Evolutionary conservation across 2,888 invertebrate species (phyloP), one percentile per base, ranked within the genome.

Genomic region (Timema cristinae): DNA sequence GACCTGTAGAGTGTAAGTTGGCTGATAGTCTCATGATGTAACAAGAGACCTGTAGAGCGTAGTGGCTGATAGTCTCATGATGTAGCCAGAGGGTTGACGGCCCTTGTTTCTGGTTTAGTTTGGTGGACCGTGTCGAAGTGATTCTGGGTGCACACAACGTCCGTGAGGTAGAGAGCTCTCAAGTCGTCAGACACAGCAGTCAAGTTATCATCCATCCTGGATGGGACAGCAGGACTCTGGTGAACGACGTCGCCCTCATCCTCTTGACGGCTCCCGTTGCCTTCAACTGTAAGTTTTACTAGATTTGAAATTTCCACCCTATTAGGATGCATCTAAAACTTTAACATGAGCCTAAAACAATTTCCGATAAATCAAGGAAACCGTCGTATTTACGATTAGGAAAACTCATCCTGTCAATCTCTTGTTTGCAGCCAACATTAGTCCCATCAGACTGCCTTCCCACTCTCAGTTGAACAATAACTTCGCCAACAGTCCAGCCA

Each of bases 221-320:
- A 0, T 83, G 82, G 81, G 76, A 79, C 47, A 16, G 79, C 0
- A 50, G 74, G 2, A 78, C 78, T 13, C 76, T 83, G 10, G 70
- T 73, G 10, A 82, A 85, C 75, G 85, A 86, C 73, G 81, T 85
- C 69, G 84, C 84, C 6, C 71, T 85, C n/a, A 79, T 85, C 52
- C 79, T 79, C 67, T 76, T 85, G 73, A 81, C 83, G 9, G 72
- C 78, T 51, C 71, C 79, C 8, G 81, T 84, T 49, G 75, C 76
- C 32, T 77, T 83, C 61, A 82, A 80, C 73, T 81, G 83, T 84
- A 77, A 75, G 74, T 70, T 47, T 11, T 63, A 32, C 49, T 11
- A 2, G 49, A 10, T 9, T 48, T 11, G n/a, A 49, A 4, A 66
- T 16, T 66, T n/a, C 48, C 47, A 56, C 32, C 32, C 32, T 32